Conservation (phyloP, 2,888 invertebrate genomes). For the Troilus luridus region DNA sequence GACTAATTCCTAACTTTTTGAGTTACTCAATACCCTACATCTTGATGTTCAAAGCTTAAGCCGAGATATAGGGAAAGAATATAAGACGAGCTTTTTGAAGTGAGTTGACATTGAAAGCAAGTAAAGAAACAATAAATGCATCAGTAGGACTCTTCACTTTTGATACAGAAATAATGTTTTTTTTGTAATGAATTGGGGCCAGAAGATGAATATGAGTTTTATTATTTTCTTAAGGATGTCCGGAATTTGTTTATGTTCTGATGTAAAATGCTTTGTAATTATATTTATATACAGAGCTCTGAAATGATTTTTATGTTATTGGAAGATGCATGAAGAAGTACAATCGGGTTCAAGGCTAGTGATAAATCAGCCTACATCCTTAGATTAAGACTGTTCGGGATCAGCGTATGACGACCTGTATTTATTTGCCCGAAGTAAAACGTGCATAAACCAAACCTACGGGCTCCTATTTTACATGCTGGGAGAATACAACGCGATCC, state of each 20-base stretch:
- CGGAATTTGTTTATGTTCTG: neutral
- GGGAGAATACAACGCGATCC: no score
- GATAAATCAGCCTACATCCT: no score
- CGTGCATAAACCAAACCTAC: no score
- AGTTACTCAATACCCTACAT: neutral
- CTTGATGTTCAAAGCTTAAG: neutral
- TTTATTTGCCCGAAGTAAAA: no score
- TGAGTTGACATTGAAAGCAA: neutral
- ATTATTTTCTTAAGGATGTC: neutral
- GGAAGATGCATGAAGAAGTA: no score
- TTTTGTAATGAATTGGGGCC: neutral
- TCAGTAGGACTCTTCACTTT: neutral
- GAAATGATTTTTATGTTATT: no score
- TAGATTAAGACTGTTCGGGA: no score
- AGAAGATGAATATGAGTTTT: neutral
- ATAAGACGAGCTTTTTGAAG: neutral
- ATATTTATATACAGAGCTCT: no score
- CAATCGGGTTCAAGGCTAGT: no score
- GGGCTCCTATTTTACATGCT: no score
- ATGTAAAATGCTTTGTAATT: neutral
- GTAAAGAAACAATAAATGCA: neutral
- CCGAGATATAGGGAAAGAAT: neutral
- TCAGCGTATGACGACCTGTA: no score
- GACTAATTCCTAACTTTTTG: neutral
- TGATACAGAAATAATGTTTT: neutral